Base-by-base conservation (phyloP, 1,140 invertebrate genomes). In the Orchestia grillus region DNA sequence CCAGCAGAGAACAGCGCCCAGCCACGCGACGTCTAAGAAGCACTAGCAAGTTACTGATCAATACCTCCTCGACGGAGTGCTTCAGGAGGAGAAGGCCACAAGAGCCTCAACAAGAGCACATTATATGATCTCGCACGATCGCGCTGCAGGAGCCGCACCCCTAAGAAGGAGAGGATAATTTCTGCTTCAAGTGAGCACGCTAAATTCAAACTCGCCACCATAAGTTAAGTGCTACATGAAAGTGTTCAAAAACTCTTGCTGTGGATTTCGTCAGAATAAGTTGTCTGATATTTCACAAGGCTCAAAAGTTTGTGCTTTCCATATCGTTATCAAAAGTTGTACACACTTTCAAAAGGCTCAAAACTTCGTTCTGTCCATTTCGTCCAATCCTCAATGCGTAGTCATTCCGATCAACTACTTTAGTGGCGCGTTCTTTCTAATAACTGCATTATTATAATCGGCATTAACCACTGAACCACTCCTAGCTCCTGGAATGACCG, bases 31-130 rank as follows among this genome's bases (percentile, higher is more conserved):
- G 62, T 36, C 11, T 8, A 77, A 77, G 62, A 77, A 77, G 62
- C 62, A 77, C 62, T 77, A 77, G 62, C 62, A 77, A 77, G 62
- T 77, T 77, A 77, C 62, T 77, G 62, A 77, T 77, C 62, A 77
- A 77, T 77, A 77, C 62, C 62, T 77, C 47, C 47, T 53, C 47
- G 47, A 53, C 19, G 47, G 47, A 53, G 47, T 53, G 47, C 47
- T 19, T 53, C 47, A 53, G 47, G 19, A 53, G 47, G 47, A 77
- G 62, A 36, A 28, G 15, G 62, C 62, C 28, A 3, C 15, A 23
- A 36, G 15, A 19, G 62, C 62, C 28, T 8, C 62, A 77, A 77
- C 62, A 77, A 77, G 1, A 77, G 62, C 62, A 77, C 62, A 77
- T 77, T 77, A 77, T 77, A 77, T 77, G 62, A 77, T 77, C 62